Evolutionary conservation across 2,888 invertebrate species (phyloP).

Genomic region (Euspilapteryx auroguttella): DNA sequence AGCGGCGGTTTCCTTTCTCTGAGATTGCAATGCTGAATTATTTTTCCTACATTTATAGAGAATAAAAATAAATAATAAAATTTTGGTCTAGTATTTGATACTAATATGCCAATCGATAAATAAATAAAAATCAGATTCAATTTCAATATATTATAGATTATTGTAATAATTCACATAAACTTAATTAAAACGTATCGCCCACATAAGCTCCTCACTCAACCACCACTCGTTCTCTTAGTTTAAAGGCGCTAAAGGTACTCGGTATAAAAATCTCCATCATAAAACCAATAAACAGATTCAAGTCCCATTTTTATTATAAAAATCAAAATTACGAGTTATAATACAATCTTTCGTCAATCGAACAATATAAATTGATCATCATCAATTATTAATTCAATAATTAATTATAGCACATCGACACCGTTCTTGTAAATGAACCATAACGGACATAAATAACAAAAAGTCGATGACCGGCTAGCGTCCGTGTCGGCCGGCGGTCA

Average conservation of each 20-base stretch:
- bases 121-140: conserved; percentile 58
- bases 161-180: conserved; percentile 61
- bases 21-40: too few relatives aligned
- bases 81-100: too few relatives aligned
- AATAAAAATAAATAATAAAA: too few relatives aligned
- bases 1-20: too few relatives aligned
- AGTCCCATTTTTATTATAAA: conserved; percentile 62
- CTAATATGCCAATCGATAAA: conserved; percentile 56
- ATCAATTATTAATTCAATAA: too few relatives aligned
- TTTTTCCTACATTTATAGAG: too few relatives aligned
- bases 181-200: conserved; percentile 58
- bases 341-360: conserved; percentile 56
- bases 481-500: too few relatives aligned
- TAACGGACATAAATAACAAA: conserved; percentile 55
- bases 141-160: conserved; percentile 62
- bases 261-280: conserved; percentile 58
- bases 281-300: conserved; percentile 61
- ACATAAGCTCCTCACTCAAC: conserved; percentile 55
- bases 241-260: conserved; percentile 57
- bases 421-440: conserved; percentile 42
- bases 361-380: conserved; percentile 52
- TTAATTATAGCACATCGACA: conserved; percentile 42
- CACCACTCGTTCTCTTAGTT: conserved; percentile 41
- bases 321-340: conserved; percentile 62
- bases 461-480: too few relatives aligned